Base-by-base conservation (phyloP, 1,140 invertebrate species). In the Scaptomyza hsui region DNA sequence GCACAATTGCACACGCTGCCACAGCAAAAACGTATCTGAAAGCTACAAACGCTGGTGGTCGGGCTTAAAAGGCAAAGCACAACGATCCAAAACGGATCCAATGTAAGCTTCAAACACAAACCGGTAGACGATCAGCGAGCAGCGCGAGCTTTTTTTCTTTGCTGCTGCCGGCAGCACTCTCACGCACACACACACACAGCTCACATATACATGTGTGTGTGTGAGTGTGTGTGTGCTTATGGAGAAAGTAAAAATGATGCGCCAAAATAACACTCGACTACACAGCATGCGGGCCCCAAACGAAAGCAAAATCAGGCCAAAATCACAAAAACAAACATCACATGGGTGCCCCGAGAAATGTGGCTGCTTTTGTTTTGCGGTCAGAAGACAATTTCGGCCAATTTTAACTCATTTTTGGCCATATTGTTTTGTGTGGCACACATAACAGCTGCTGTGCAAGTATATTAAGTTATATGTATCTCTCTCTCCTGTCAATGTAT, bases 21-120 rank as follows among this genome's bases (percentile, higher is more conserved):
- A 72, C 63, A 69, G 77, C 85, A 78, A 77, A 89, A 90, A 86
- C 77, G 81, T 89, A 86, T 90, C 86, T 89, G 86, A 89, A 89
- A 89, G 86, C 86, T 88, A 69, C 19, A 59, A 57, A 72, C 63
- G 68, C 45, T 67, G 78, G 65, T 61, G 65, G 52, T 64, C 47
- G 51, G 75, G 81, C 86, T 89, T 89, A 89, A 89, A 89, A 89
- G 78, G 82, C 82, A 81, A 74, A 74, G 59, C 77, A 81, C 78
- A 4, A 65, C 45, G 47, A 63, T 52, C 69, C 69, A 67, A 86
- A 88, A 82, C 82, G 82, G 82, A 86, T 88, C 63, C 85, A 67
- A 72, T 69, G 62, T 68, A 74, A 86, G 74, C 75, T 71, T 55
- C 44, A 44, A 41, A 42, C 61, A 32, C 35, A 70, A 75, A 75